A percentile compares a stretch with the other conserved stretches of the same genome.
Conservation (phyloP, 2,113 vertebrate genomes). For the Zosterops lateralis region DNA sequence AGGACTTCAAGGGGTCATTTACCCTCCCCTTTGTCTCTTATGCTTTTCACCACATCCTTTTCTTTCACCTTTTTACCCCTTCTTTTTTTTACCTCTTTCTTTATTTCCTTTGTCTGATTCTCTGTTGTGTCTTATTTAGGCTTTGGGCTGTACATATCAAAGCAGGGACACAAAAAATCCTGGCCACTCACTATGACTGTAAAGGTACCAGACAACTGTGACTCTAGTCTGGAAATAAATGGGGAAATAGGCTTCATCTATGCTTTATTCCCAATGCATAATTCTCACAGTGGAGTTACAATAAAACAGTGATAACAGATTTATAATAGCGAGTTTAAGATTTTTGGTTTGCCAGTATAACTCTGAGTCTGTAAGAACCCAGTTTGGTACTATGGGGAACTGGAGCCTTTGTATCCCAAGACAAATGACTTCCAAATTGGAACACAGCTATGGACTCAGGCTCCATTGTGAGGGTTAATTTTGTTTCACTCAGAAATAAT, state of each 20-base stretch:
- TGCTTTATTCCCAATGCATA: background rate
- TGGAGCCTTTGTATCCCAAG: background rate
- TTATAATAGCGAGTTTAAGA: background rate
- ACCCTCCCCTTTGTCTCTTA: background rate
- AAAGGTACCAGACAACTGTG: background rate
- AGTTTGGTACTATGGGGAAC: background rate
- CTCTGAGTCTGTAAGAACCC: background rate
- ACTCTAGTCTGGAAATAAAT: background rate
- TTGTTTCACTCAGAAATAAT: slow-evolving; percentile 62
- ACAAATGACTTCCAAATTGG: slow-evolving; percentile 27
- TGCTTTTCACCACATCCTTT: background rate
- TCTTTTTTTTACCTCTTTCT: background rate
- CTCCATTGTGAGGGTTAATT: slow-evolving; percentile 60
- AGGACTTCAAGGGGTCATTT: background rate
- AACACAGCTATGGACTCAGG: background rate
- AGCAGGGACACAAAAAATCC: background rate
- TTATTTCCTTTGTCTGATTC: background rate
- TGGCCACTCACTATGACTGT: background rate
- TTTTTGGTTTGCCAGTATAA: background rate
- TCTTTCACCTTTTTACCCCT: background rate
- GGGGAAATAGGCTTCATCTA: background rate
- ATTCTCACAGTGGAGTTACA: background rate
- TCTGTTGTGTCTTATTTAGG: background rate
- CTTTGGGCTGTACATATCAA: background rate
- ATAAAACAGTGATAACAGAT: background rate